Conservation (phyloP, 2,888 invertebrate genomes). For the Dione juno region DNA sequence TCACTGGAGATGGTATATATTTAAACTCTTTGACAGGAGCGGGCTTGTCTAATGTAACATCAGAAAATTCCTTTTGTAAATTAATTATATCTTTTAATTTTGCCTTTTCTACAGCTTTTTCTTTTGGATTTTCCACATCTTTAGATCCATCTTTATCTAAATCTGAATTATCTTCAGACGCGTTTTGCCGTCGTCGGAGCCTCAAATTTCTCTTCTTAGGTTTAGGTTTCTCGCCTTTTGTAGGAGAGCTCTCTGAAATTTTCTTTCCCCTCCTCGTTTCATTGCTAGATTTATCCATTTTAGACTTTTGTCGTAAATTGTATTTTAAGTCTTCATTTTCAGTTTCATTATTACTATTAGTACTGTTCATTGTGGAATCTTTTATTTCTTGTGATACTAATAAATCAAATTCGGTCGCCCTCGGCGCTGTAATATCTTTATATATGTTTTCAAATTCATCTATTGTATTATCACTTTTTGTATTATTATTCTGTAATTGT, state of each 20-base stretch:
- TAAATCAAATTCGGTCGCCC: constrained; percentile 71
- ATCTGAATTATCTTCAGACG: constrained; percentile 53
- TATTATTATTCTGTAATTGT: constrained; percentile 35
- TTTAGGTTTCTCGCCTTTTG: constrained; percentile 57
- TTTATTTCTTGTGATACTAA: constrained; percentile 55
- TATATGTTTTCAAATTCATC: constrained; percentile 73
- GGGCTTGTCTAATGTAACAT: constrained; percentile 68
- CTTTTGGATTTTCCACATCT: background rate
- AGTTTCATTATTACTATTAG: constrained; percentile 29
- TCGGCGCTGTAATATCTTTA: constrained; percentile 64
- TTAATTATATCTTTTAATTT: constrained; percentile 72
- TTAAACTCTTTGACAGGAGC: constrained; percentile 56
- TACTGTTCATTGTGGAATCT: constrained; percentile 33
- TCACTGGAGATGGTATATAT: constrained; percentile 70
- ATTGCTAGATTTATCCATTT: constrained; percentile 40
- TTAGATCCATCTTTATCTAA: constrained; percentile 41
- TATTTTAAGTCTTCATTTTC: constrained; percentile 56
- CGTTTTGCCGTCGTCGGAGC: constrained; percentile 59
- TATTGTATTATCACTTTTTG: constrained; percentile 59
- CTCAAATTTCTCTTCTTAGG: constrained; percentile 59
- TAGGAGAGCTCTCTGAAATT: constrained; percentile 50
- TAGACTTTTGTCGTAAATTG: constrained; percentile 60
- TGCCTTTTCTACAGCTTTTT: constrained; percentile 26
- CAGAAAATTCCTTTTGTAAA: constrained; percentile 70
- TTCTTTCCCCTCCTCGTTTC: constrained; percentile 42